Percentiles rank a stretch among this genome's conserved stretches.
These are phyloP conservation scores for Agapornis canus DNA, from an alignment of 2,797 vertebrate genomes.

Conservation along the genomic window DNA sequence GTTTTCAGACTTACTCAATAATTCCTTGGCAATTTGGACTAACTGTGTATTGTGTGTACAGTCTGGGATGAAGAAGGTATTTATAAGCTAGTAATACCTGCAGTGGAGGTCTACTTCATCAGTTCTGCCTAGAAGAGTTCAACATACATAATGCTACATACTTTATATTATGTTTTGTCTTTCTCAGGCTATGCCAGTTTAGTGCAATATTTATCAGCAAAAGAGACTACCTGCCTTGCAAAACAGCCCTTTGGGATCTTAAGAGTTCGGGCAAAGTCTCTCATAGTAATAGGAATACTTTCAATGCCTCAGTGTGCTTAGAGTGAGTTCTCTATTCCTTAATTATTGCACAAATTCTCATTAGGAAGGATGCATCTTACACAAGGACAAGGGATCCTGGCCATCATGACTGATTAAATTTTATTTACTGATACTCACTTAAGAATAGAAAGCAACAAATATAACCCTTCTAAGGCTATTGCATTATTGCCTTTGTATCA, in stretches of 20 bases:
- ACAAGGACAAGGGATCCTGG: not conserved
- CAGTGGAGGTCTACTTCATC: not conserved
- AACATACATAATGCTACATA: not conserved
- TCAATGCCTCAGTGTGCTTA: not conserved
- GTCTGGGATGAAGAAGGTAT: not conserved
- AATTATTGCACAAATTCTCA: not conserved
- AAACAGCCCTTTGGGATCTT: not conserved
- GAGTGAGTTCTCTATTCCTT: not conserved
- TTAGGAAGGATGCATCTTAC: not conserved
- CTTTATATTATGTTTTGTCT: not conserved
- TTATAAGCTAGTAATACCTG: not conserved
- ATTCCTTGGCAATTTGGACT: not conserved
- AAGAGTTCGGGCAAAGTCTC: not conserved
- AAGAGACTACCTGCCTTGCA: not conserved
- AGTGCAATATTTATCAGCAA: not conserved
- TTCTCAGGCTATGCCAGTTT: not conserved
- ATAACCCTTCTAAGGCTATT: not conserved
- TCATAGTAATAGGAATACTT: not conserved
- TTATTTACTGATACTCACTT: not conserved
- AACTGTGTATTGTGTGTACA: not conserved
- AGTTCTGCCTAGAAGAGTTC: not conserved
- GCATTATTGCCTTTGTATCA: not conserved
- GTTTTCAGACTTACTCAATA: not conserved
- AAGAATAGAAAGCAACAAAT: not conserved
- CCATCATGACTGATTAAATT: not conserved